These are phyloP conservation scores for Scaptomyza caliginosa DNA, from an alignment of 2,888 invertebrate species.

Conservation along the genomic window DNA sequence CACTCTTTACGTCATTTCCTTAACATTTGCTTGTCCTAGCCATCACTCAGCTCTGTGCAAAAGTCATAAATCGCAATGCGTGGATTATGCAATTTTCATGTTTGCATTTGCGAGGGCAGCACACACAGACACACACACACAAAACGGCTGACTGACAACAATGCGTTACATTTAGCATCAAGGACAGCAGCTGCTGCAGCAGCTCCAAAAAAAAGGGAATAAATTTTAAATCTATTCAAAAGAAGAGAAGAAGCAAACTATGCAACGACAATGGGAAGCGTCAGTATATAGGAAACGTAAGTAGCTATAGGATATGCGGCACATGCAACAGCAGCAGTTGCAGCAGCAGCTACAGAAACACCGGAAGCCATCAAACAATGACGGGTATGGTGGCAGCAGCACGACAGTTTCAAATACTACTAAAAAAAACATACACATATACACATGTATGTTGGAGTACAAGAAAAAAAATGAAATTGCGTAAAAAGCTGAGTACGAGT, in stretches of 20 bases:
- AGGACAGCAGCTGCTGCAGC: conserved; percentile 28
- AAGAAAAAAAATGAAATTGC: conserved; percentile 18
- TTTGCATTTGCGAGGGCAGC: conserved; percentile 60
- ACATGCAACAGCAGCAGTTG: conserved; percentile 42
- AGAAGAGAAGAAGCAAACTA: conserved; percentile 7
- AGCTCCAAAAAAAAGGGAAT: conserved; percentile 31
- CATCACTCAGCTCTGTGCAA: conserved; percentile 70
- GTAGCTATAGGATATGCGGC: conserved; percentile 57
- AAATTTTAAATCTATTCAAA: conserved; percentile 60
- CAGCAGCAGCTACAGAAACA: conserved; percentile 30
- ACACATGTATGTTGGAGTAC: neutral
- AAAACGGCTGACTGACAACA: conserved; percentile 72
- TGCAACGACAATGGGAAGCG: conserved; percentile 57
- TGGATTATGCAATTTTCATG: conserved; percentile 81
- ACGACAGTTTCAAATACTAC: conserved; percentile 32
- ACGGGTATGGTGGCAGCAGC: conserved; percentile 38
- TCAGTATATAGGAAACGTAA: conserved; percentile 57
- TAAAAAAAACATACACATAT: conserved; percentile 1
- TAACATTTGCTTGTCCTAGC: conserved; percentile 72
- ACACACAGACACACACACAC: conserved; percentile 23
- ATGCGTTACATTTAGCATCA: conserved; percentile 65
- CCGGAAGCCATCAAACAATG: conserved; percentile 77
- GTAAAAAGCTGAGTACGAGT: neutral
- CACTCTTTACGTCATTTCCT: conserved; percentile 59
- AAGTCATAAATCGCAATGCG: conserved; percentile 81